These are phyloP conservation scores for Acleris holmiana DNA, from an alignment of 2,888 invertebrate genomes.

Conservation along the genomic window DNA sequence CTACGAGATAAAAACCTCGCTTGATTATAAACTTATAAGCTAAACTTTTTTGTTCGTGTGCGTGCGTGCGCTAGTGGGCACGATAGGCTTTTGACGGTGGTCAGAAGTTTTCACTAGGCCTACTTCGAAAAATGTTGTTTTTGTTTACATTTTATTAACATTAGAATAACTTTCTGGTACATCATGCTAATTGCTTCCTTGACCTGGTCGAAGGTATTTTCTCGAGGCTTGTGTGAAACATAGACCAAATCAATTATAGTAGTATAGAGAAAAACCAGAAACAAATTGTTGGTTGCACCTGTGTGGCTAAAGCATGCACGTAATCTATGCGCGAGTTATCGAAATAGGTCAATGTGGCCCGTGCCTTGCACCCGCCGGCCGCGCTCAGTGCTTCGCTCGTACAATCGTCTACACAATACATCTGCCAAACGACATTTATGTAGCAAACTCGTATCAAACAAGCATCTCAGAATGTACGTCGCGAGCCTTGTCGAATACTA, in stretches of 20 bases:
- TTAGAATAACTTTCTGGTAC: background rate
- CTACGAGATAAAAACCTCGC: conserved; percentile 83
- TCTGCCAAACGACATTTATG: background rate
- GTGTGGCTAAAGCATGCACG: conserved; percentile 59
- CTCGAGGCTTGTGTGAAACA: background rate
- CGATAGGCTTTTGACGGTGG: conserved; percentile 66
- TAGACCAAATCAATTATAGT: background rate
- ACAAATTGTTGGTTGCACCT: conserved; percentile 47
- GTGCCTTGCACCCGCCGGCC: conserved; percentile 60
- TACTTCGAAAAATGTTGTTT: conserved; percentile 29
- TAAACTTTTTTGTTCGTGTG: conserved; percentile 81
- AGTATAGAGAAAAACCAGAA: conserved; percentile 32
- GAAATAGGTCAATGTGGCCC: conserved; percentile 79
- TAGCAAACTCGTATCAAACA: background rate
- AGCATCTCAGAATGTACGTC: background rate
- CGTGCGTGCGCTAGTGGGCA: conserved; percentile 70
- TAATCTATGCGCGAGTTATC: conserved; percentile 79
- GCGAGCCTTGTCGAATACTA: no score
- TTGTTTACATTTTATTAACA: conserved; percentile 9
- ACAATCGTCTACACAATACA: conserved; percentile 1
- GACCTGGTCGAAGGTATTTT: background rate
- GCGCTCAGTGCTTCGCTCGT: conserved; percentile 50
- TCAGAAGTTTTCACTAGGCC: conserved; percentile 70
- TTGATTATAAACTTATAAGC: conserved; percentile 84
- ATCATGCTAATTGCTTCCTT: background rate